Conservation (phyloP, 1,140 invertebrate genomes). For the Arion vulgaris region DNA sequence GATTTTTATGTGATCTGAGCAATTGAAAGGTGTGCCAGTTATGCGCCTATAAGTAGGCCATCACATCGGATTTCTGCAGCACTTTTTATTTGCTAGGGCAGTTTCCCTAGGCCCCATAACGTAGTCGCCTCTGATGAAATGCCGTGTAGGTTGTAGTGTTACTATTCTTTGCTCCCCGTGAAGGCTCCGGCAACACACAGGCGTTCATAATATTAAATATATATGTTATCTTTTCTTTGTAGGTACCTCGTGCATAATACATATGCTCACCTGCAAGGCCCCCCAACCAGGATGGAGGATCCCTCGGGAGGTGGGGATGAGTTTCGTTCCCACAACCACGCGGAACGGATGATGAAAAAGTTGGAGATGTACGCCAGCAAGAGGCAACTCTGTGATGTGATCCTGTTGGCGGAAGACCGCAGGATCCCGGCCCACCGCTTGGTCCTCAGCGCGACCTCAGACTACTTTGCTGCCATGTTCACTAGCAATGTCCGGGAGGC, state of each 20-base stretch:
- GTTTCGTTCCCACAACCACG: constrained; percentile 85
- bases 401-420: constrained; percentile 74
- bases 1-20: too few relatives aligned
- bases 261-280: constrained; percentile 49
- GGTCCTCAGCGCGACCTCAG: constrained; percentile 89
- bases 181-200: too few relatives aligned
- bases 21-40: too few relatives aligned
- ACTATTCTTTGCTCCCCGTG: too few relatives aligned
- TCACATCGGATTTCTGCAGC: too few relatives aligned
- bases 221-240: background rate
- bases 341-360: constrained; percentile 83
- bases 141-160: too few relatives aligned
- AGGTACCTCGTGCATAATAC: constrained; percentile 65
- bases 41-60: too few relatives aligned
- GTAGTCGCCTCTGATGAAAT: too few relatives aligned
- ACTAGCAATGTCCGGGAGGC: constrained; percentile 88
- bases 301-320: constrained; percentile 75
- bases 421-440: constrained; percentile 80
- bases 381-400: constrained; percentile 73
- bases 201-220: too few relatives aligned
- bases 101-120: too few relatives aligned
- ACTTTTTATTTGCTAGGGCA: too few relatives aligned
- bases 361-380: constrained; percentile 87
- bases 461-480: constrained; percentile 97
- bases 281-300: constrained; percentile 30